Percentiles rank a stretch among this genome's conserved stretches.
phyloP scores from a whole-genome alignment of 1,140 invertebrate genomes.

The Asbolus verrucosus region DNA sequence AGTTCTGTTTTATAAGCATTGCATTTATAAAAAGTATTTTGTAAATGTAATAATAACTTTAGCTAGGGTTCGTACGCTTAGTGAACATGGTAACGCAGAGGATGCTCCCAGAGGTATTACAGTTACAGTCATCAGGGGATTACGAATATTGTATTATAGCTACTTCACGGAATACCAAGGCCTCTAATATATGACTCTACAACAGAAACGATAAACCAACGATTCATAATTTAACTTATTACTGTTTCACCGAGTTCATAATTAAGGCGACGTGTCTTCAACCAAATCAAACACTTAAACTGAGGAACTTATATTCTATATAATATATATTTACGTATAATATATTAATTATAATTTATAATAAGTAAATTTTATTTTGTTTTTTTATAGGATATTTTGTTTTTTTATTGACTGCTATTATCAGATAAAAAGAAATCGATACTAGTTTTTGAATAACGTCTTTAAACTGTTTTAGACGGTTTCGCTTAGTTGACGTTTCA shows the following conservation, averaged over 20 bases:
- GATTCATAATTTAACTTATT: background rate
- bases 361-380: background rate
- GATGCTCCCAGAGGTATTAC: slow-evolving; percentile 49
- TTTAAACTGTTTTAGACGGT: background rate
- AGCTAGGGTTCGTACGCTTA: slow-evolving; percentile 55
- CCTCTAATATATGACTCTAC: slow-evolving; percentile 12
- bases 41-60: slow-evolving; percentile 55
- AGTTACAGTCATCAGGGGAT: slow-evolving; percentile 55
- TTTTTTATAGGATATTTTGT: no score
- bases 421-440: slow-evolving; percentile 10
- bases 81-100: slow-evolving; percentile 56
- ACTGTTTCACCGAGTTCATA: no score
- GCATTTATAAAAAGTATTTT: slow-evolving; percentile 45
- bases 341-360: no score
- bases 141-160: slow-evolving; percentile 58
- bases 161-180: slow-evolving; percentile 44
- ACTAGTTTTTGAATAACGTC: background rate
- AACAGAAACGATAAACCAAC: background rate
- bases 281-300: no score
- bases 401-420: no score
- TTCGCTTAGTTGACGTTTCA: background rate
- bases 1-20: background rate
- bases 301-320: no score
- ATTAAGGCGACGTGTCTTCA: no score
- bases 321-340: no score